Evolutionary conservation across 2,797 vertebrate genomes (phyloP).

Genomic region (Melanogrammus aeglefinus): DNA sequence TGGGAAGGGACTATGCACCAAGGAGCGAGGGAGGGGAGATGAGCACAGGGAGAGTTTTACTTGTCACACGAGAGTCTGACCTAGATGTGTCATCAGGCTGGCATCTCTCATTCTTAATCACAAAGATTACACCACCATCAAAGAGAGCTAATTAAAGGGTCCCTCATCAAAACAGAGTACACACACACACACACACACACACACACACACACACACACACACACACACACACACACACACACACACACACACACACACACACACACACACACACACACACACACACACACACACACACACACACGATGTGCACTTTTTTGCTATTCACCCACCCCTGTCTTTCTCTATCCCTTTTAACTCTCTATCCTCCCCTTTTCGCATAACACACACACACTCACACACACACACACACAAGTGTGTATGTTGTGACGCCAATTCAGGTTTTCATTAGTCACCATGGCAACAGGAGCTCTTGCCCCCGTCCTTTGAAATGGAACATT

Average conservation of each 20-base stretch:
- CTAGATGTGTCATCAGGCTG: constrained; percentile 52
- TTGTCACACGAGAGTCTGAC: constrained; percentile 40
- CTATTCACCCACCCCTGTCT: constrained; percentile 3
- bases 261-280: background rate
- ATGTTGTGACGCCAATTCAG: constrained; percentile 35
- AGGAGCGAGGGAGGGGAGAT: constrained; percentile 13
- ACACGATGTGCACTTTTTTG: background rate
- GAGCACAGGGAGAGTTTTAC: constrained; percentile 24
- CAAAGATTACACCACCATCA: constrained; percentile 25
- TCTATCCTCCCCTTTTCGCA: background rate
- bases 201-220: constrained; percentile 2
- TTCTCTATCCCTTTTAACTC: background rate
- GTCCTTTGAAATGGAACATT: constrained; percentile 31
- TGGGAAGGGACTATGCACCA: constrained; percentile 1
- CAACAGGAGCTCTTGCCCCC: constrained; percentile 37
- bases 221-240: constrained; percentile 3
- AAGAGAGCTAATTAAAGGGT: constrained; percentile 19
- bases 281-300: constrained; percentile 2
- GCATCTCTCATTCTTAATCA: constrained; percentile 40
- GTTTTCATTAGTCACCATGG: constrained; percentile 55
- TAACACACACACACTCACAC: constrained; percentile 5
- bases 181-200: constrained; percentile 4
- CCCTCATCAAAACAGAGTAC: constrained; percentile 5
- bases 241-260: constrained; percentile 5
- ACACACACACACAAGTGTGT: constrained; percentile 1